phyloP scores from a whole-genome alignment of 2,888 invertebrate species.

The Eudemis profundana region DNA sequence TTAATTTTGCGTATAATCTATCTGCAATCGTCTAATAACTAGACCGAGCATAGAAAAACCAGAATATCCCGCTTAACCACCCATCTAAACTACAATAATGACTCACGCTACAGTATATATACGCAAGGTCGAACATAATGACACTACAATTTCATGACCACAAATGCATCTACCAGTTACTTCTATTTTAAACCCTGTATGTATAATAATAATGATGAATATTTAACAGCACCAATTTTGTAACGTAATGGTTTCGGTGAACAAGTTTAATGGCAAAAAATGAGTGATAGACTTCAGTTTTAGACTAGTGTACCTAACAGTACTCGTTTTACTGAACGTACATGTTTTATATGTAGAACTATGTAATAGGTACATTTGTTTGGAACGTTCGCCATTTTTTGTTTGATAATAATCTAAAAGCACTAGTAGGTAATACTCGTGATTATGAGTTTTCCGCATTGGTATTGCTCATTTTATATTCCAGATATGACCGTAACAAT shows the following conservation, averaged over 20 bases:
- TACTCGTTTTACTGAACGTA: too few relatives aligned
- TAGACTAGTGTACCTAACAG: too few relatives aligned
- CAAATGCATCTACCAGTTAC: conserved; percentile 10
- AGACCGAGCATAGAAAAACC: background rate
- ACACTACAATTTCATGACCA: conserved; percentile 30
- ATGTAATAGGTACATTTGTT: too few relatives aligned
- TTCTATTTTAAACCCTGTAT: background rate
- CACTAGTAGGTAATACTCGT: too few relatives aligned
- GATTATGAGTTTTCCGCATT: too few relatives aligned
- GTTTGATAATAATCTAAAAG: too few relatives aligned
- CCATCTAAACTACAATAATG: conserved; percentile 16
- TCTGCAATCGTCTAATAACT: background rate
- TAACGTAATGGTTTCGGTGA: background rate
- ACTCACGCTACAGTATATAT: conserved; percentile 8
- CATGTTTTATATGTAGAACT: too few relatives aligned
- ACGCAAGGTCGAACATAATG: conserved; percentile 24
- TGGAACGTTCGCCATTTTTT: too few relatives aligned
- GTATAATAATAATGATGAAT: background rate
- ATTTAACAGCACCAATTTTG: conserved; percentile 14
- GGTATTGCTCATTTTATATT: too few relatives aligned
- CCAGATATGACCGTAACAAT: too few relatives aligned
- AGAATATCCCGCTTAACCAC: conserved; percentile 10
- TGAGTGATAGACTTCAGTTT: background rate
- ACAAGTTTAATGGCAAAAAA: background rate
- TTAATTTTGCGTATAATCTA: too few relatives aligned